Evolutionary conservation across 2,113 vertebrate genomes (phyloP).

Genomic region (Chamaetylas fuelleborni): DNA sequence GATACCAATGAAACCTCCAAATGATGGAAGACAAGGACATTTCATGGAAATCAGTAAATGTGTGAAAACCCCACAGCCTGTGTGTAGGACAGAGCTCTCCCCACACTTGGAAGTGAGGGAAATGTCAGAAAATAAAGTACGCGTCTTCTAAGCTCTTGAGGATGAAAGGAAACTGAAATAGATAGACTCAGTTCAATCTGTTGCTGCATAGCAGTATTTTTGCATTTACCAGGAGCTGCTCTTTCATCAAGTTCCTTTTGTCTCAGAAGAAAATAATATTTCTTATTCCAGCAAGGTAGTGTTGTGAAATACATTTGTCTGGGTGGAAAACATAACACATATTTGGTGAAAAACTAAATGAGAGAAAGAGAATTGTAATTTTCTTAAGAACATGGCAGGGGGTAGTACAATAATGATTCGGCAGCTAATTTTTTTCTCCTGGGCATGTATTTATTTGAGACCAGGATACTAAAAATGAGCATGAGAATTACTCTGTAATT

Average conservation of each 20-base stretch:
- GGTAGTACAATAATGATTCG: conserved; percentile 2
- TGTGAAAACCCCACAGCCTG: neutral
- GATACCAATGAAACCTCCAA: neutral
- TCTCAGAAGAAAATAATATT: conserved; percentile 47
- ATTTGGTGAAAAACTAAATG: neutral
- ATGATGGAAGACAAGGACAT: neutral
- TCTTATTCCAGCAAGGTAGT: neutral
- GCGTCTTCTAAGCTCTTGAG: neutral
- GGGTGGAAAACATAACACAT: neutral
- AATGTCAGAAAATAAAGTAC: neutral
- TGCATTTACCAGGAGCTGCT: conserved; percentile 7
- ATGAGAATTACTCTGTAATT: conserved; percentile 24
- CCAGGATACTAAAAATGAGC: conserved; percentile 11
- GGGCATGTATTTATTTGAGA: conserved; percentile 34
- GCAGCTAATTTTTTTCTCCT: conserved; percentile 23
- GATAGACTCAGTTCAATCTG: neutral
- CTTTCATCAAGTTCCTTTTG: conserved; percentile 43
- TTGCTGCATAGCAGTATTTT: conserved; percentile 51
- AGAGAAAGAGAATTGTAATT: conserved; percentile 16
- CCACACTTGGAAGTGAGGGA: neutral
- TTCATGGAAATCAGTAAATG: neutral
- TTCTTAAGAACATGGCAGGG: neutral
- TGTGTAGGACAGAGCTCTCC: neutral
- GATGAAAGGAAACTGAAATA: neutral
- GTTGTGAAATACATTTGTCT: conserved; percentile 25